These are phyloP conservation scores for Chionoecetes opilio DNA, from an alignment of 1,140 invertebrate species.

Conservation along the genomic window DNA sequence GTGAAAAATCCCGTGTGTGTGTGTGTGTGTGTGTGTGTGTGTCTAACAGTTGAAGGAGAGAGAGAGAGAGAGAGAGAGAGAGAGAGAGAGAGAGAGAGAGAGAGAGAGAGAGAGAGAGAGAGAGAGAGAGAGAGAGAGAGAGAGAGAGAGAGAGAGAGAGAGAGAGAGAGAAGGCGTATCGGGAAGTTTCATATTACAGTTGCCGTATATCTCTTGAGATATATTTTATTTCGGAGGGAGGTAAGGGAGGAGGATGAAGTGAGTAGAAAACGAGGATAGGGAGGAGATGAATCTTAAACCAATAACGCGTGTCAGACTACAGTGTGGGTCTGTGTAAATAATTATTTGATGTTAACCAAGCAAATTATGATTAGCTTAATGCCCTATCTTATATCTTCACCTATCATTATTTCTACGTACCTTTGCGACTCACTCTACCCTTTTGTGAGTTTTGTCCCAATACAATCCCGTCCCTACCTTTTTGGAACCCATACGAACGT, in stretches of 20 bases:
- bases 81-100: too few species aligned
- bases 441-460: neutral
- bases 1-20: too few species aligned
- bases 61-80: too few species aligned
- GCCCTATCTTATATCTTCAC: neutral
- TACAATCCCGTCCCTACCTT: neutral
- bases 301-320: neutral
- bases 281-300: neutral
- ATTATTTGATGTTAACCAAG: too few species aligned
- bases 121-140: too few species aligned
- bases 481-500: neutral
- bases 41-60: too few species aligned
- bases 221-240: neutral
- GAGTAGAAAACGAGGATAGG: neutral
- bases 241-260: neutral
- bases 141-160: too few species aligned
- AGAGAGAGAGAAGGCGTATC: too few species aligned
- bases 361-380: too few species aligned
- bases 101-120: too few species aligned
- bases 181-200: neutral
- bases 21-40: too few species aligned
- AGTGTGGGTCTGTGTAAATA: neutral
- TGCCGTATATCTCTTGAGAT: neutral
- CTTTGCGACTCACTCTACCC: neutral
- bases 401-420: neutral